phyloP scores from a whole-genome alignment of 2,888 invertebrate genomes.

The Pammene aurita region DNA sequence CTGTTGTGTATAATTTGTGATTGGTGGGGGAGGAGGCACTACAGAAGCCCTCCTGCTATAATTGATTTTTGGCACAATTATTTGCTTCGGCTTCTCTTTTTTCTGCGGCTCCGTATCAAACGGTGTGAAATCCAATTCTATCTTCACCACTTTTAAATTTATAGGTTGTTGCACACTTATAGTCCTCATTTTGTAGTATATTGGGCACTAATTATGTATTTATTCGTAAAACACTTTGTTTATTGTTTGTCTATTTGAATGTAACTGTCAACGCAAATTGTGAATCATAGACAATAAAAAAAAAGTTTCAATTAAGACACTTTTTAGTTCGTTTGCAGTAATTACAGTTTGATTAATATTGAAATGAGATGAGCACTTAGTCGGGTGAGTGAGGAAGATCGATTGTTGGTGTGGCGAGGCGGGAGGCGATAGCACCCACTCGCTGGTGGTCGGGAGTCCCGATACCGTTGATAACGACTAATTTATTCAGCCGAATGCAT shows the following conservation, averaged over 20 bases:
- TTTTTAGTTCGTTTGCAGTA: too few species aligned
- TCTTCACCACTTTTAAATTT: slow-evolving; percentile 74
- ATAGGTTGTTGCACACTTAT: slow-evolving; percentile 69
- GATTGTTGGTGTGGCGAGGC: slow-evolving; percentile 45
- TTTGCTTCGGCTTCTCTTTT: slow-evolving; percentile 56
- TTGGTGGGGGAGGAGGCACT: slow-evolving; percentile 66
- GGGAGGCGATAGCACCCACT: slow-evolving; percentile 72
- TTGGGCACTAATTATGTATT: slow-evolving; percentile 4
- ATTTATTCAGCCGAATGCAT: slow-evolving; percentile 77
- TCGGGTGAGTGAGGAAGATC: slow-evolving; percentile 30
- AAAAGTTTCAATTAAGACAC: not conserved
- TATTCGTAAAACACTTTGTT: slow-evolving; percentile 4
- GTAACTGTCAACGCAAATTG: not conserved
- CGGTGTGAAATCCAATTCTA: slow-evolving; percentile 70
- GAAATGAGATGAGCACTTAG: slow-evolving; percentile 17
- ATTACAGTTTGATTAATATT: not conserved
- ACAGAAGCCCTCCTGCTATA: slow-evolving; percentile 51
- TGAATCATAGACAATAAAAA: not conserved
- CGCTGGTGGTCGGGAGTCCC: slow-evolving; percentile 62
- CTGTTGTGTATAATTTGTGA: slow-evolving; percentile 53
- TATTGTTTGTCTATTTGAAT: not conserved
- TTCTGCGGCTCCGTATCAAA: slow-evolving; percentile 53
- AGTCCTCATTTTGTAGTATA: slow-evolving; percentile 62
- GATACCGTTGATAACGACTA: slow-evolving; percentile 74
- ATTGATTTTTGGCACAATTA: slow-evolving; percentile 61